Conservation (phyloP, 2,113 vertebrate genomes). For the Boleophthalmus pectinirostris region DNA sequence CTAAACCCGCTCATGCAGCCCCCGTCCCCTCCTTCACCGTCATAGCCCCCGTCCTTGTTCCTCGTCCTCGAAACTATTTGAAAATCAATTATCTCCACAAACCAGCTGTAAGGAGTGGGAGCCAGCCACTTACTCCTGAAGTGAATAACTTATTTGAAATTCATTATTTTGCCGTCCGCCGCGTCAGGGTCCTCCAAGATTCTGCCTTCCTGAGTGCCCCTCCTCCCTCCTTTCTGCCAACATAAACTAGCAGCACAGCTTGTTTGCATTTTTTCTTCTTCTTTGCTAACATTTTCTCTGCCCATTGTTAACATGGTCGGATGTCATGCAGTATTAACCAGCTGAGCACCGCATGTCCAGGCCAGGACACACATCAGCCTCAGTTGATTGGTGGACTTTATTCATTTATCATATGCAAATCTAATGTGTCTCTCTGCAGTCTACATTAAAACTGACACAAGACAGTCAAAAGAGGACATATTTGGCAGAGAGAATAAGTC, state of each 20-base stretch:
- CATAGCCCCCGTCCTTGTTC: conserved; percentile 58
- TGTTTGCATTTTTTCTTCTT: conserved; percentile 50
- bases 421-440: conserved; percentile 42
- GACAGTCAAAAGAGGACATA: conserved; percentile 28
- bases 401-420: conserved; percentile 83
- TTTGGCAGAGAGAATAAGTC: background rate
- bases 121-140: conserved; percentile 91
- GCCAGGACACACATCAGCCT: conserved; percentile 47
- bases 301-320: conserved; percentile 33
- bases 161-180: conserved; percentile 85
- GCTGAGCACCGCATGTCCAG: conserved; percentile 61
- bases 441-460: conserved; percentile 60
- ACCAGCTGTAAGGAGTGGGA: conserved; percentile 88
- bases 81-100: conserved; percentile 97
- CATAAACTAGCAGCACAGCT: conserved; percentile 76
- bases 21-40: conserved; percentile 4
- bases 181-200: conserved; percentile 77
- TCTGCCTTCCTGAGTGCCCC: conserved; percentile 50
- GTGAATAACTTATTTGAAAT: conserved; percentile 94
- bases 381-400: conserved; percentile 67
- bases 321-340: conserved; percentile 84
- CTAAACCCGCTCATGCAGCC: conserved; percentile 60
- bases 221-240: conserved; percentile 22
- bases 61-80: conserved; percentile 89
- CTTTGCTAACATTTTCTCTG: conserved; percentile 11